Evolutionary conservation across 2,888 invertebrate species (phyloP).

Genomic region (Nysson spinosus): DNA sequence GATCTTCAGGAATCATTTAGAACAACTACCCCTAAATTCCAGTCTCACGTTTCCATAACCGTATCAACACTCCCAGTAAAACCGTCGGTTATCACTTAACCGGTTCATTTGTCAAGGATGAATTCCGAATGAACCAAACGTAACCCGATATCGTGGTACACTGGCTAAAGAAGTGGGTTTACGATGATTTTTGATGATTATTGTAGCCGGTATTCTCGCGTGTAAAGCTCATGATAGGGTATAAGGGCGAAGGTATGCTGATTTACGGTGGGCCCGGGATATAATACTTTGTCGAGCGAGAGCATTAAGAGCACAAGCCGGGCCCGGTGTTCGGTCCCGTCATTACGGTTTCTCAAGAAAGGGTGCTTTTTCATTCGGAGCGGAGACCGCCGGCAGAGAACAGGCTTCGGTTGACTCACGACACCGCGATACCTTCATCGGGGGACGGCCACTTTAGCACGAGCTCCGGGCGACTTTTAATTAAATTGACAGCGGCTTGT

Average conservation of each 20-base stretch:
- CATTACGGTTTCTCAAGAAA: conserved; percentile 45
- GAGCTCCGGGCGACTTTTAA: conserved; percentile 7
- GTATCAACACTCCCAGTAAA: too few species aligned
- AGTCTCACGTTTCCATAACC: too few species aligned
- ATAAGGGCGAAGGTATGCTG: conserved; percentile 42
- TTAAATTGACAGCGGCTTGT: too few species aligned
- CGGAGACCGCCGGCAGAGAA: conserved; percentile 33
- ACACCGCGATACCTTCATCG: conserved; percentile 12
- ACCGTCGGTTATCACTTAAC: too few species aligned
- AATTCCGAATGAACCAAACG: too few species aligned
- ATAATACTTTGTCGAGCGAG: conserved; percentile 39
- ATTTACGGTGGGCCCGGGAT: conserved; percentile 38
- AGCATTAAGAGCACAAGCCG: conserved; percentile 29
- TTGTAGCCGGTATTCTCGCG: conserved; percentile 9
- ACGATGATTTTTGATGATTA: conserved; percentile 1
- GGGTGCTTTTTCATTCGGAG: conserved; percentile 44
- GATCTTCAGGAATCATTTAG: too few species aligned
- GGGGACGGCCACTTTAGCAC: conserved; percentile 1
- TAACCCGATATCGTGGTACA: too few species aligned
- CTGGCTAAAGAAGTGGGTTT: conserved; percentile 1
- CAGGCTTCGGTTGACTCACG: neutral
- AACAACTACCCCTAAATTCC: too few species aligned
- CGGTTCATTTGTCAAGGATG: too few species aligned
- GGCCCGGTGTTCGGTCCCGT: conserved; percentile 44
- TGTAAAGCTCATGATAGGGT: conserved; percentile 28